Conservation (phyloP, 2,888 invertebrate species). For the Blastobasis lacticolella region DNA sequence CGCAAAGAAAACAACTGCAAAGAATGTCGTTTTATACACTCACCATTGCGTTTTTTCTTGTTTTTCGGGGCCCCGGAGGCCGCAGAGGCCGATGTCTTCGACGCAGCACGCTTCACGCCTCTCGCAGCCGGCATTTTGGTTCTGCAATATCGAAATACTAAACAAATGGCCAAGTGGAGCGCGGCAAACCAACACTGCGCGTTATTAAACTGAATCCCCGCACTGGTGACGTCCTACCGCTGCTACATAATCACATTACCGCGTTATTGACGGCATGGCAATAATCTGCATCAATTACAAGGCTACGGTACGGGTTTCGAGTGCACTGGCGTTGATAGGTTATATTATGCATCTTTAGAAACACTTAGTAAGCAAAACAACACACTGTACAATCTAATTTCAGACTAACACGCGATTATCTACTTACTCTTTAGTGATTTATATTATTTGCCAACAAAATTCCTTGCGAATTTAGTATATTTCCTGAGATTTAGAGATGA, state of each 20-base stretch:
- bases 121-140: conserved; percentile 68
- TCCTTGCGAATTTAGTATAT: conserved; percentile 35
- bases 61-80: conserved; percentile 55
- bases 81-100: conserved; percentile 50
- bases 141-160: conserved; percentile 67
- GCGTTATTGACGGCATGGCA: conserved; percentile 33
- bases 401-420: conserved; percentile 11
- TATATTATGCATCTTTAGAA: conserved; percentile 70
- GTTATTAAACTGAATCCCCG: conserved; percentile 22
- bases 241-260: conserved; percentile 57
- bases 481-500: conserved; percentile 55
- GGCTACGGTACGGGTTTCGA: conserved; percentile 55
- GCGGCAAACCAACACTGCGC: conserved; percentile 42
- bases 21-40: conserved; percentile 31
- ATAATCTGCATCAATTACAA: conserved; percentile 52
- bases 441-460: conserved; percentile 31
- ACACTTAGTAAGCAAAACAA: conserved; percentile 59
- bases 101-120: conserved; percentile 66
- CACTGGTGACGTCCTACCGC: conserved; percentile 53
- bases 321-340: conserved; percentile 47
- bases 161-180: conserved; percentile 39
- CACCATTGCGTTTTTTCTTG: conserved; percentile 70
- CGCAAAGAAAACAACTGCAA: conserved; percentile 66
- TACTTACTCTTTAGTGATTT: conserved; percentile 56
- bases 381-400: conserved; percentile 24